These are phyloP conservation scores for Globicephala melas DNA, from an alignment of 2,113 vertebrate genomes.

Conservation along the genomic window DNA sequence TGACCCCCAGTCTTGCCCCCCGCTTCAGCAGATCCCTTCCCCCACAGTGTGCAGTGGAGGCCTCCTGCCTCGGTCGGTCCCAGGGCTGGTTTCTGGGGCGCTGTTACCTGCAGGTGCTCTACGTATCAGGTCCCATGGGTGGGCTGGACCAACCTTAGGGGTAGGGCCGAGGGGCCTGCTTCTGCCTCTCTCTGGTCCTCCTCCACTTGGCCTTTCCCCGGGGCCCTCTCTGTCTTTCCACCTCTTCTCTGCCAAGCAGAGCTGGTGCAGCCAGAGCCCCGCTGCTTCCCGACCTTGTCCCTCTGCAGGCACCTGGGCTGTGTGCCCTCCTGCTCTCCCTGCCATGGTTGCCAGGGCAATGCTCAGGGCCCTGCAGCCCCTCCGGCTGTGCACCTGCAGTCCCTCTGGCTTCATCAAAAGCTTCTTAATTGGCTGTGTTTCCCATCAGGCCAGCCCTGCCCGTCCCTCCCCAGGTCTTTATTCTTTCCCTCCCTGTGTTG, in stretches of 20 bases:
- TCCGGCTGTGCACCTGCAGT: constrained; percentile 53
- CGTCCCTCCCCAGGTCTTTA: neutral
- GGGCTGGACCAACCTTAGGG: neutral
- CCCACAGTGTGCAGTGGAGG: fast-evolving
- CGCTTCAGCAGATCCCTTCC: neutral
- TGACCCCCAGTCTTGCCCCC: neutral
- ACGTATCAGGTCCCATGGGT: neutral
- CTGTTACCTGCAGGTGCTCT: neutral
- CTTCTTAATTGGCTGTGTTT: constrained; percentile 46
- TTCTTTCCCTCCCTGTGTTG: neutral
- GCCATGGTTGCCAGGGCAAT: constrained; percentile 60
- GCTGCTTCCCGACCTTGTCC: neutral
- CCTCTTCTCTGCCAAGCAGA: neutral
- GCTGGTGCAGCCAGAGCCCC: neutral
- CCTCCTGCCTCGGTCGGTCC: neutral
- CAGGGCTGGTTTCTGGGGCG: neutral
- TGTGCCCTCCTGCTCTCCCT: neutral
- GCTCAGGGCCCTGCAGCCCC: neutral
- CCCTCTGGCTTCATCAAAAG: constrained; percentile 48
- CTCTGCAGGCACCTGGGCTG: constrained; percentile 59
- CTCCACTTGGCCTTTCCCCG: neutral
- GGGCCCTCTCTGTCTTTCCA: neutral
- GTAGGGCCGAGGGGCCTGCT: neutral
- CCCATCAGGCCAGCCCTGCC: neutral
- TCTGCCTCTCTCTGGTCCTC: neutral